Conservation (phyloP, 2,888 invertebrate genomes). For the Andrena fulva region DNA sequence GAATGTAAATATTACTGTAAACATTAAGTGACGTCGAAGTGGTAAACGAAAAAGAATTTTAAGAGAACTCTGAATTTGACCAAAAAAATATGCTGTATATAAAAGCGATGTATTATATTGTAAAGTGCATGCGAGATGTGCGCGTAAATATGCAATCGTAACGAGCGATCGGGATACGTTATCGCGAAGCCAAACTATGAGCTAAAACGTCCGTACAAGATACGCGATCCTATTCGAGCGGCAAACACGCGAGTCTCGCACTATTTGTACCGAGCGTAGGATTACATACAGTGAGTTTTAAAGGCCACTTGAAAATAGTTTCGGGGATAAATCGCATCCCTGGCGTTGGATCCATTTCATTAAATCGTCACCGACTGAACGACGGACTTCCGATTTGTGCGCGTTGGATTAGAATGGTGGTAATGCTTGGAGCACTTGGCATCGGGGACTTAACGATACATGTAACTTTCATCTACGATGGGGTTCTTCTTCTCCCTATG, state of each 20-base stretch:
- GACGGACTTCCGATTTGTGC: not conserved
- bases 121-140: not conserved
- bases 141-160: not conserved
- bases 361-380: too few relatives aligned
- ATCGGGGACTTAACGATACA: not conserved
- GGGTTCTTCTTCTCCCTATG: constrained; percentile 1
- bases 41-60: not conserved
- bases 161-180: constrained; percentile 36
- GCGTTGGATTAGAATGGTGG: not conserved
- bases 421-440: not conserved
- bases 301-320: constrained; percentile 9
- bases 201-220: constrained; percentile 12
- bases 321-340: not conserved
- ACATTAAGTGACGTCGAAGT: not conserved
- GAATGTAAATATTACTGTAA: constrained; percentile 25
- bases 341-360: not conserved
- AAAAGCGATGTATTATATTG: not conserved
- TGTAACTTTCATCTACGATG: not conserved
- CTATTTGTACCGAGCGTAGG: constrained; percentile 24
- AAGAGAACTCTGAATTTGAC: not conserved
- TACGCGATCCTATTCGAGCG: constrained; percentile 43
- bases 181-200: constrained; percentile 39
- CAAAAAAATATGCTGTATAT: constrained; percentile 10
- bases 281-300: constrained; percentile 24
- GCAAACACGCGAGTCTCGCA: constrained; percentile 38